A percentile compares a stretch with the other conserved stretches of the same genome.
Conservation (phyloP, 2,797 vertebrate genomes). For the Acipenser oxyrinchus region DNA sequence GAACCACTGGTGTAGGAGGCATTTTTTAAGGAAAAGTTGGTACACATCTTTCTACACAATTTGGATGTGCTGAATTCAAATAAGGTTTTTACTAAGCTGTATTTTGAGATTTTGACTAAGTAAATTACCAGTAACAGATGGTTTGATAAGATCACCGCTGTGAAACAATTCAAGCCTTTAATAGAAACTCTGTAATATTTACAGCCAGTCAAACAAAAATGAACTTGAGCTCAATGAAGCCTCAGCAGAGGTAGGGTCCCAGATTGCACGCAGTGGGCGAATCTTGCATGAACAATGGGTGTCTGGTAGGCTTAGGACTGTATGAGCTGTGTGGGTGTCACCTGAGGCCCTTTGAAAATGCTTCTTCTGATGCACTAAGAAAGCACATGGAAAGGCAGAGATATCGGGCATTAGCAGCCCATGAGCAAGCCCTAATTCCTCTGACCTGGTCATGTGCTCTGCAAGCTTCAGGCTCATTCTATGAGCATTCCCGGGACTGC, state of each 20-base stretch:
- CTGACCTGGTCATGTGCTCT: conserved; percentile 4
- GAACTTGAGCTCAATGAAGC: not conserved
- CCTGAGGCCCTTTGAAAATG: no score
- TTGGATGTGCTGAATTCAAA: no score
- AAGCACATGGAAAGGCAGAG: conserved; percentile 3
- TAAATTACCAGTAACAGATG: no score
- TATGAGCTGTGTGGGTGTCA: not conserved
- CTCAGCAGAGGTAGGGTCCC: conserved; percentile 3
- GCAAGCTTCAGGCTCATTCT: conserved; percentile 3
- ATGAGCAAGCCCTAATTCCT: conserved; percentile 6
- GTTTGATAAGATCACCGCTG: no score
- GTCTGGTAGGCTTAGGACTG: conserved; percentile 9
- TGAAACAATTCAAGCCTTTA: no score
- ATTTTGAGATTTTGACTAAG: no score
- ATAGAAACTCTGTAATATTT: no score
- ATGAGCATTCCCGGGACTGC: not conserved
- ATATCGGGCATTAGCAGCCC: conserved; percentile 6
- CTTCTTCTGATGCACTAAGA: not conserved
- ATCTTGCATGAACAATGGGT: not conserved
- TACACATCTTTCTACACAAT: no score
- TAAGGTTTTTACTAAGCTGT: no score
- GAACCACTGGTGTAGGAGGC: no score
- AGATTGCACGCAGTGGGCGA: conserved; percentile 1
- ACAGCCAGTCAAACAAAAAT: no score
- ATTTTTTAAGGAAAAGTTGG: no score